Base-by-base conservation (phyloP, 2,797 vertebrate genomes). In the Melanogrammus aeglefinus region DNA sequence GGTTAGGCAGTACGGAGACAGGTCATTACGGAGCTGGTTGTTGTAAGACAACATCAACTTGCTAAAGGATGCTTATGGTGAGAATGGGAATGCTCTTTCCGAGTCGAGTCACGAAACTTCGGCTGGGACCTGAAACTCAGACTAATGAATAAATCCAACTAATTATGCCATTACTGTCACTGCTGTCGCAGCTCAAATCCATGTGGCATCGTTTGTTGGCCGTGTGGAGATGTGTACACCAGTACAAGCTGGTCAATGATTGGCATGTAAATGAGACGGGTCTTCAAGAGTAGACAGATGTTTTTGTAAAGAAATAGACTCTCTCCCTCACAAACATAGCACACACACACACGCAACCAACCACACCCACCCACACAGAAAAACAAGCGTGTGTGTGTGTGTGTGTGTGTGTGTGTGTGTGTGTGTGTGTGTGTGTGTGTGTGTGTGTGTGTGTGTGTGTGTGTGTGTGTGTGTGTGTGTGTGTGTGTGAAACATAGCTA, bases 401-500 rank as follows among this genome's bases (percentile, higher is more conserved):
- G 21, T 24, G 57, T 24, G 57, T 24, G 57, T 13, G n/a, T 63
- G 86, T 85, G 87, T 88, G 85, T 91, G 91, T 88, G 84, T 86
- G 84, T 82, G 82, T 63, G 57, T 24, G 57, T 86, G 84, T 82
- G 82, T 63, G 47, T 21, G 47, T 51, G 47, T 24, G 57, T 24
- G 57, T 63, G 57, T 63, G 21, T 63, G 57, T 63, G 84, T 86
- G 84, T 82, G 82, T 69, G 84, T 86, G 84, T 83, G 82, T 69
- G 63, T 27, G 63, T 86, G 84, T 82, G 82, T 69, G 57, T 24
- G 57, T 24, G 57, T 63, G 57, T 24, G 57, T n/a, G 57, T n/a
- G 21, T n/a, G 57, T n/a, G 84, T 86, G 84, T 82, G 82, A 12
- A 91, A 94, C 91, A 90, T 91, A 82, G 84, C 87, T 85, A 85